Conservation (phyloP, 2,797 vertebrate species). For the Clamator glandarius region DNA sequence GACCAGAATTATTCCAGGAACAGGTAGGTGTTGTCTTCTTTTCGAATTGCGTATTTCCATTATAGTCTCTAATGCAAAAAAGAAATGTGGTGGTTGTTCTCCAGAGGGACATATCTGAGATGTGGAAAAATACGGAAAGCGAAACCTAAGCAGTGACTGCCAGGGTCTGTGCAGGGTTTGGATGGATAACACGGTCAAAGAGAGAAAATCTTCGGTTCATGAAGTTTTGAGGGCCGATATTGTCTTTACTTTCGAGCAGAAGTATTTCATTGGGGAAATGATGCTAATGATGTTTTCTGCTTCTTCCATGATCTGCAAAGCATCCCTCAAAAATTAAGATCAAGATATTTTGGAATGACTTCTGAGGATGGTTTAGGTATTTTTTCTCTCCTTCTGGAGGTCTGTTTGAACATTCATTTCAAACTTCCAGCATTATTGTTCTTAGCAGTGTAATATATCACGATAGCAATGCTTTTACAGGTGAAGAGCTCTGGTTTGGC, state of each 20-base stretch:
- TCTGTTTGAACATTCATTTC: background rate
- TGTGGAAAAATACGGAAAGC: background rate
- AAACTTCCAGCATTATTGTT: background rate
- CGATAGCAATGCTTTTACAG: background rate
- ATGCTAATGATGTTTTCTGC: background rate
- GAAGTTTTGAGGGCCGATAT: background rate
- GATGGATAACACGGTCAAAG: background rate
- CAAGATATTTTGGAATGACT: background rate
- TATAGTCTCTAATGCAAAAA: background rate
- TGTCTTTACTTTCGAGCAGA: background rate
- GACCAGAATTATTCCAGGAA: background rate
- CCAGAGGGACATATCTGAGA: background rate
- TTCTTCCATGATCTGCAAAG: background rate
- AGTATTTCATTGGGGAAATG: background rate
- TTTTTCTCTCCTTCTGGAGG: background rate
- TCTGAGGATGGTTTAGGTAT: background rate
- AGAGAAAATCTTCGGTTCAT: background rate
- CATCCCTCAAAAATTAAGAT: background rate
- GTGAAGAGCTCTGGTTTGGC: background rate
- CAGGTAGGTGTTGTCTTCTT: conserved; percentile 9
- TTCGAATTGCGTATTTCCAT: background rate
- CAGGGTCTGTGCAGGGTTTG: background rate
- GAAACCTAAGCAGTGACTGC: background rate
- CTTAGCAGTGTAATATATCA: background rate
- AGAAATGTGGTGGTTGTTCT: background rate